Evolutionary conservation across 2,797 vertebrate genomes (phyloP), one percentile per base, ranked within the genome.

Genomic region (Aldrovandia affinis): DNA sequence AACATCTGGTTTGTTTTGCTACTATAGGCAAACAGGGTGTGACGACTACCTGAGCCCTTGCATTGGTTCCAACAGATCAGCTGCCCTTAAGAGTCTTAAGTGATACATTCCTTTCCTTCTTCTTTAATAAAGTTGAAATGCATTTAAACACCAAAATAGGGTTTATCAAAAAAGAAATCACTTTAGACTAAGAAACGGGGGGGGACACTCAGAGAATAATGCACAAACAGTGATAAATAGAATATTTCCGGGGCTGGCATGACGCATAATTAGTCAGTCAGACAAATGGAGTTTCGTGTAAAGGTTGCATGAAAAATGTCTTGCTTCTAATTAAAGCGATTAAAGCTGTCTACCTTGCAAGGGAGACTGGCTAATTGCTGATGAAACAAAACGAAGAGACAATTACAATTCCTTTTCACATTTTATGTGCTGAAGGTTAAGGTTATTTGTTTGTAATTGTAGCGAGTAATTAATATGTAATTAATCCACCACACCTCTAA

Each of bases 241-340:
- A 81, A 30, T 83, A 87, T 80, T 63, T 86, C 61, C 80, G 77
- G 83, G 73, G 70, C 73, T 85, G 82, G 70, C 80, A 73, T 78
- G 68, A 42, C 54, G 65, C 84, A 77, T 61, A 85, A 89, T 89
- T 87, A 82, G 90, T 90, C 89, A 88, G 85, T 86, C 42, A 77
- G 30, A 90, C 81, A 89, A 91, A 89, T 87, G 82, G 84, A 75
- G 70, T 44, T 83, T 88, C 86, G 80, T 85, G 33, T 88, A 85
- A 90, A 88, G 70, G 47, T 28, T 0, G 14, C 61, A 68, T 80
- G 75, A 86, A 89, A 91, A 90, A 89, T 83, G 68, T 80, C 83
- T 85, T 70, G 47, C 52, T 75, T 86, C 63, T 85, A 88, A 86
- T 88, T 87, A 83, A 87, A 88, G 88, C 89, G 86, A 91, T 92